Evolutionary conservation across 2,113 vertebrate genomes (phyloP).

Genomic region (Vicugna pacos): DNA sequence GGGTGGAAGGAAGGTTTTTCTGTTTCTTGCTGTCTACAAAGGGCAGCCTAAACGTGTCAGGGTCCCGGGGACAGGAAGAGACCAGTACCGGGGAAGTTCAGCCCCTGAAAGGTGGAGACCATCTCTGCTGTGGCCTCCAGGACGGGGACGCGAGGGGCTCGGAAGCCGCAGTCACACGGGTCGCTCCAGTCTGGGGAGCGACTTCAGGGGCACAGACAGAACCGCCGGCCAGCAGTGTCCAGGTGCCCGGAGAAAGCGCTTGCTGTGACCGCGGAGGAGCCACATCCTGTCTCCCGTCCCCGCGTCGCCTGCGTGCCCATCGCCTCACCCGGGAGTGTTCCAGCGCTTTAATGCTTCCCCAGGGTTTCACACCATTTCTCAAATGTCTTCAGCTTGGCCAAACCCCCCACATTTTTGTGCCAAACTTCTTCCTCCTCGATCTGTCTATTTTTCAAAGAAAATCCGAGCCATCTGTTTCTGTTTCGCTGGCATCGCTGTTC

Average conservation of each 20-base stretch:
- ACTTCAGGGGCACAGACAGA: background rate
- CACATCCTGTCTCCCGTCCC: background rate
- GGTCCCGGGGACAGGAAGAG: background rate
- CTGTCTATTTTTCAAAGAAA: conserved; percentile 77
- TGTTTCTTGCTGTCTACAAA: background rate
- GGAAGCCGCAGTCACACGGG: background rate
- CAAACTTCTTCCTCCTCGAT: conserved; percentile 72
- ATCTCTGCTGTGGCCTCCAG: background rate
- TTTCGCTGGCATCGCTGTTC: conserved; percentile 40
- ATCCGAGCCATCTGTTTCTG: conserved; percentile 72
- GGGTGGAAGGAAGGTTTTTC: background rate
- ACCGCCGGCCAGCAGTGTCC: too few species aligned
- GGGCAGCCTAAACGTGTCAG: background rate
- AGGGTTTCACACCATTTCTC: conserved; percentile 47
- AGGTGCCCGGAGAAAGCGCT: background rate
- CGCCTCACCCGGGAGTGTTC: background rate
- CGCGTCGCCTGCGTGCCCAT: background rate
- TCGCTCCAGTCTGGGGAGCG: rapidly evolving
- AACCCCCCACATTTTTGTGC: conserved; percentile 63
- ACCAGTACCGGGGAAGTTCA: rapidly evolving
- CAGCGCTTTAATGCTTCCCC: conserved; percentile 13
- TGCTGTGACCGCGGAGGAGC: too few species aligned
- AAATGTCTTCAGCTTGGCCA: conserved; percentile 69
- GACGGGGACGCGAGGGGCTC: background rate
- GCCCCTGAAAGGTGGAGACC: background rate